Evolutionary conservation across 2,113 vertebrate genomes (phyloP), one percentile per base, ranked within the genome.

Genomic region (Muntiacus muntjak): DNA sequence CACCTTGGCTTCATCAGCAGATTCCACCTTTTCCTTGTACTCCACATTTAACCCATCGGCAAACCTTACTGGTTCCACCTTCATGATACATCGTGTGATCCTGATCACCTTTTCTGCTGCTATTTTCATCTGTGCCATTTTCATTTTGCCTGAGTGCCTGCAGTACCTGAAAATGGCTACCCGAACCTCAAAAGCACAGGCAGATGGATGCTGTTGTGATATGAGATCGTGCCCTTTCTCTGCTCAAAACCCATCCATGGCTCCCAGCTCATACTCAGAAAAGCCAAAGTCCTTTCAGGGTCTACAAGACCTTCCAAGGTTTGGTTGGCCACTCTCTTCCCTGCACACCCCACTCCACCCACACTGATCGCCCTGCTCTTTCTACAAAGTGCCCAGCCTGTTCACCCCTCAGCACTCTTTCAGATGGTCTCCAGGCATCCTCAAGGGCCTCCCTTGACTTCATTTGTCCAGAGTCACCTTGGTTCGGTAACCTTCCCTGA

Each of bases 291-390:
- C 13, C 7, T 84, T 83, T 14, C 6, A 26, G 14, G 19, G 50
- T 6, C 60, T 47, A 11, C 25, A 57, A 36, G 19, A 19, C 17
- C n/a, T 30, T n/a, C 0, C 23, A 47, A 52, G 30, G 5, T 52
- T 5, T 87, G 40, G 19, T 19, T 26, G 2, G 30, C 3, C 0
- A 0, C 21, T 58, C 8, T 14, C 23, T 23, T 57, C 5, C 19
- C 76, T 26, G 16, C 3, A 23, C 5, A 33, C 40, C 45, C 28
- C 28, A 4, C 10, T 36, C 14, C 6, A 15, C 28, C 4, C 16
- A 21, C 23, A 13, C 1, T 47, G n/a, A 76, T 2, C 17, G 54
- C n/a, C 30, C 26, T 67, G 36, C 16, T 78, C 6, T n/a, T 58
- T 93, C 55, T 64, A 47, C 15, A 67, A 58, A 15, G 60, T 23